Conservation (phyloP, 2,888 invertebrate species). For the Notodonta ziczac region DNA sequence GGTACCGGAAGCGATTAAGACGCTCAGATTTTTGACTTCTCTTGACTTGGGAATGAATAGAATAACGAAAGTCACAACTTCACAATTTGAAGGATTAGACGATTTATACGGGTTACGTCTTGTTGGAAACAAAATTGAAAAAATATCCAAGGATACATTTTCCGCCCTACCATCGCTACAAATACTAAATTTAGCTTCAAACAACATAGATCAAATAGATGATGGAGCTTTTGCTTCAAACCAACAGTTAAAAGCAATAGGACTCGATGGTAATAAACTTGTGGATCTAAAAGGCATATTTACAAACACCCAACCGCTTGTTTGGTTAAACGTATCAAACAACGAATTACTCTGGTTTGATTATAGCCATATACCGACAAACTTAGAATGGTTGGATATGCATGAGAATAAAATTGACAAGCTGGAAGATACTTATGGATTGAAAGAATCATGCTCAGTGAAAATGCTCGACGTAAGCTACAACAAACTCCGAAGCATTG, state of each 20-base stretch:
- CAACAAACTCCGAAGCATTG: constrained; percentile 88
- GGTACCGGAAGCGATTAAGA: constrained; percentile 88
- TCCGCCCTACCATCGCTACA: constrained; percentile 88
- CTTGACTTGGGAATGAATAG: constrained; percentile 93
- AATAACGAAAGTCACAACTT: constrained; percentile 88
- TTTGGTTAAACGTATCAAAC: constrained; percentile 92
- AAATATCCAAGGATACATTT: constrained; percentile 90
- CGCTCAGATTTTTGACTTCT: constrained; percentile 88
- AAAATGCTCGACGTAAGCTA: constrained; percentile 91
- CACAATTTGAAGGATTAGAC: constrained; percentile 89
- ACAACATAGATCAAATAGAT: constrained; percentile 90
- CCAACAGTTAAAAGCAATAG: constrained; percentile 89
- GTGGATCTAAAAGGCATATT: constrained; percentile 92
- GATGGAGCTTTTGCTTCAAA: constrained; percentile 91
- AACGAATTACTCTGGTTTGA: constrained; percentile 92
- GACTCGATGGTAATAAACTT: constrained; percentile 91
- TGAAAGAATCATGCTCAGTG: constrained; percentile 86
- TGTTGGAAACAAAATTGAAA: constrained; percentile 91
- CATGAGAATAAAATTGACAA: constrained; percentile 91
- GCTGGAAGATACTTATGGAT: constrained; percentile 89
- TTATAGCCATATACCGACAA: constrained; percentile 90
- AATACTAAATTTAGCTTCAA: constrained; percentile 92
- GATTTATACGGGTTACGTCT: constrained; percentile 90
- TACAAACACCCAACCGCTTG: constrained; percentile 88
- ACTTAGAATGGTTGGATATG: constrained; percentile 92